Conservation (phyloP, 1,140 invertebrate species). For the Camponotus vicinus region DNA sequence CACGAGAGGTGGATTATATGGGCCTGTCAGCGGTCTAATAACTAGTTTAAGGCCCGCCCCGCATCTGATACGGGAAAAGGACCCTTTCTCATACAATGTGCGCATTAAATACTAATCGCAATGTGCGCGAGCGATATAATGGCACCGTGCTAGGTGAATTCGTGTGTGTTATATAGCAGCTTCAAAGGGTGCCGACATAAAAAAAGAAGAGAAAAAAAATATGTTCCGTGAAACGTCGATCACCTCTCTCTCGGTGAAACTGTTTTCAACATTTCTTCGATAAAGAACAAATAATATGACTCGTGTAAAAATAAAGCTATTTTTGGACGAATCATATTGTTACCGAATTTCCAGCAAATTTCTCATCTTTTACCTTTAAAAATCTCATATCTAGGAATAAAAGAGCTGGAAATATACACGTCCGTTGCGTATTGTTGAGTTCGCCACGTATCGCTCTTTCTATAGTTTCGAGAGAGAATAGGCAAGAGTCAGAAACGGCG, state of each 20-base stretch:
- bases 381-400: conserved; percentile 22
- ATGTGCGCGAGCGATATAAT: conserved; percentile 74
- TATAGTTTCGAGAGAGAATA: not conserved
- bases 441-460: conserved; percentile 10
- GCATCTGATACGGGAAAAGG: conserved; percentile 79
- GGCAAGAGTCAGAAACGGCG: not conserved
- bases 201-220: conserved; percentile 47
- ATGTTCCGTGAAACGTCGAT: conserved; percentile 9
- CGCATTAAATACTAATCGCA: conserved; percentile 82
- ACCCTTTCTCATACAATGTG: conserved; percentile 77
- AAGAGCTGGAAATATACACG: not conserved
- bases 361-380: conserved; percentile 1
- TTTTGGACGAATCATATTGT: too few species aligned
- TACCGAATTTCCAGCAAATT: not conserved
- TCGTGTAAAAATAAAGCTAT: not conserved
- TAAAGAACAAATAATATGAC: not conserved
- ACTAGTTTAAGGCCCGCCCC: conserved; percentile 76
- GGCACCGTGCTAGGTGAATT: conserved; percentile 40
- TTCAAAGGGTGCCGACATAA: conserved; percentile 71
- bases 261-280: conserved; percentile 26
- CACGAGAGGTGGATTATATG: conserved; percentile 78
- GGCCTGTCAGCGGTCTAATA: conserved; percentile 82
- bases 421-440: not conserved
- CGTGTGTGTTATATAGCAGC: conserved; percentile 38
- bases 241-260: conserved; percentile 46